phyloP scores from a whole-genome alignment of 2,888 invertebrate species.

The Drosophila bunnanda region DNA sequence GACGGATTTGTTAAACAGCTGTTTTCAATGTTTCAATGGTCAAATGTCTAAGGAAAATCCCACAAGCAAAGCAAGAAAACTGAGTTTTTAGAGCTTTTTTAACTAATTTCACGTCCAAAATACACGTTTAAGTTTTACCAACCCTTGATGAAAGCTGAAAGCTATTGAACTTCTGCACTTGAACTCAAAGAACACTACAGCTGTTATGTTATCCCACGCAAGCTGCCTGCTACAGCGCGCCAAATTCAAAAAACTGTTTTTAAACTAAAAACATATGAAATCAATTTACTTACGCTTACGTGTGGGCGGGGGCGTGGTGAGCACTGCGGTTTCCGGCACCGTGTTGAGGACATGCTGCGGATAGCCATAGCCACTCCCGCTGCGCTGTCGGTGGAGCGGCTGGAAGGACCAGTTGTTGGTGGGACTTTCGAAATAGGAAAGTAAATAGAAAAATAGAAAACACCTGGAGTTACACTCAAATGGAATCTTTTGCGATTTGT shows the following conservation, averaged over 20 bases:
- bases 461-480: slow-evolving; percentile 46
- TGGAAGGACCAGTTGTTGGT: slow-evolving; percentile 80
- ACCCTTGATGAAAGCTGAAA: background rate
- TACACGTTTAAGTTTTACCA: no score
- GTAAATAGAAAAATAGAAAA: slow-evolving; percentile 30
- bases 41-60: no score
- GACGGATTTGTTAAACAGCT: no score
- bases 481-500: slow-evolving; percentile 42
- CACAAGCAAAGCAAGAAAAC: no score
- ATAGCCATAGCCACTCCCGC: slow-evolving; percentile 55
- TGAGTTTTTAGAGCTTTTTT: no score
- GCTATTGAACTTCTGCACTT: background rate
- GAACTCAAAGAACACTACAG: no score
- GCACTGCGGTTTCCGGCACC: slow-evolving; percentile 69
- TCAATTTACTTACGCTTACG: slow-evolving; percentile 61
- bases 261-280: background rate
- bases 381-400: slow-evolving; percentile 72
- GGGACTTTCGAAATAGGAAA: slow-evolving; percentile 56
- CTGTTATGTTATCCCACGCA: background rate
- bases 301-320: slow-evolving; percentile 66
- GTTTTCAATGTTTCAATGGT: no score
- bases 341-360: slow-evolving; percentile 71
- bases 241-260: slow-evolving; percentile 4
- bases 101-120: no score
- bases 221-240: slow-evolving; percentile 9